These are phyloP conservation scores for Tipula lateralis DNA, from an alignment of 2,888 invertebrate species.

Conservation along the genomic window DNA sequence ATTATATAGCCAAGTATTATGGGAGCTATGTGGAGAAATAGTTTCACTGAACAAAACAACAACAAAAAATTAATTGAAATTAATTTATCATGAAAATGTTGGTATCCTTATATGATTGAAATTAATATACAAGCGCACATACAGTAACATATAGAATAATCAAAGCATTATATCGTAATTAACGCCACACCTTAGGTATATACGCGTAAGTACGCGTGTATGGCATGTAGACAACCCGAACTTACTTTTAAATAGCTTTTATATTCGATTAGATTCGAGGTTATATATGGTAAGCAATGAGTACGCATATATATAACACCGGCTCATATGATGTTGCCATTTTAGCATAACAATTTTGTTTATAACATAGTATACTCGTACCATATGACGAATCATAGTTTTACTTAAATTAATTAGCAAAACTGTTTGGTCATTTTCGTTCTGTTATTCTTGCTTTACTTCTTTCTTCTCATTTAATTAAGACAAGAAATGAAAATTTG, in stretches of 20 bases:
- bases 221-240: no score
- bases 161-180: constrained; percentile 2
- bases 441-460: neutral
- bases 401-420: constrained; percentile 11
- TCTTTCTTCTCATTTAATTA: neutral
- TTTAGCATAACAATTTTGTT: neutral
- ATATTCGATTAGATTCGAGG: neutral
- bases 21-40: no score
- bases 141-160: neutral
- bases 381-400: neutral
- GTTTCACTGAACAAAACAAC: neutral
- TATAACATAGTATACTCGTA: no score
- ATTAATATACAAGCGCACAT: neutral
- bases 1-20: no score
- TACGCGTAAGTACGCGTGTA: neutral
- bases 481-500: neutral
- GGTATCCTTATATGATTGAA: neutral
- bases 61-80: neutral
- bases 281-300: neutral
- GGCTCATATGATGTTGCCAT: neutral
- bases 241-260: neutral
- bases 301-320: neutral
- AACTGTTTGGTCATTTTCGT: neutral
- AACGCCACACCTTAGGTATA: neutral
- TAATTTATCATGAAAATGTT: constrained; percentile 15